phyloP scores from a whole-genome alignment of 2,113 vertebrate species.

The Lonchura striata region DNA sequence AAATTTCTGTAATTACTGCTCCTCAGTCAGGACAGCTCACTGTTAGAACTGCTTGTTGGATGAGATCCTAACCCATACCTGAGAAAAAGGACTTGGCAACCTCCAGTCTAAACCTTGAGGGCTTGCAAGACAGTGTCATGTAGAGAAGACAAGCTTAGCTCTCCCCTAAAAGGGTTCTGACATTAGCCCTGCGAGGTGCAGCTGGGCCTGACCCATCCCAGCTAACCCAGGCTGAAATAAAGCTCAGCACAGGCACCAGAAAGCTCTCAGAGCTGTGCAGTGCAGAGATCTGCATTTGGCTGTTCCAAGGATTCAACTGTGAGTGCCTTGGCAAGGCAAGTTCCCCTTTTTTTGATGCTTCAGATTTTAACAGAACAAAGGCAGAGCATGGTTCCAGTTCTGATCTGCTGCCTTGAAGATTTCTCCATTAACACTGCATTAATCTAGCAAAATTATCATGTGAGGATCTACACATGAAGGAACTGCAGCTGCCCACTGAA shows the following conservation, averaged over 20 bases:
- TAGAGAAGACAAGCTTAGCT: not conserved
- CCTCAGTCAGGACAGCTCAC: not conserved
- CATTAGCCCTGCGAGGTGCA: not conserved
- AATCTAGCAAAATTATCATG: not conserved
- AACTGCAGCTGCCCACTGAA: not conserved
- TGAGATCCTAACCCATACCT: not conserved
- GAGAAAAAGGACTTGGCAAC: not conserved
- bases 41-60: not conserved
- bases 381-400: not conserved
- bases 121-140: not conserved
- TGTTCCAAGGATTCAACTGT: not conserved
- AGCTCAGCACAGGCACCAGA: not conserved
- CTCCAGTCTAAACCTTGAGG: not conserved
- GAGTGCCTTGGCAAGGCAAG: not conserved
- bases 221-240: not conserved
- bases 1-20: not conserved
- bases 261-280: not conserved
- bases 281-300: not conserved
- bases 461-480: not conserved
- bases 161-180: not conserved
- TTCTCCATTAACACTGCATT: not conserved
- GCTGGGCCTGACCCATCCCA: not conserved
- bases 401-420: not conserved
- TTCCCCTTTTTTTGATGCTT: not conserved
- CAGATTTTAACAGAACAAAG: not conserved